Base-by-base conservation (phyloP, 2,797 vertebrate genomes). In the Sebastes steindachneri region DNA sequence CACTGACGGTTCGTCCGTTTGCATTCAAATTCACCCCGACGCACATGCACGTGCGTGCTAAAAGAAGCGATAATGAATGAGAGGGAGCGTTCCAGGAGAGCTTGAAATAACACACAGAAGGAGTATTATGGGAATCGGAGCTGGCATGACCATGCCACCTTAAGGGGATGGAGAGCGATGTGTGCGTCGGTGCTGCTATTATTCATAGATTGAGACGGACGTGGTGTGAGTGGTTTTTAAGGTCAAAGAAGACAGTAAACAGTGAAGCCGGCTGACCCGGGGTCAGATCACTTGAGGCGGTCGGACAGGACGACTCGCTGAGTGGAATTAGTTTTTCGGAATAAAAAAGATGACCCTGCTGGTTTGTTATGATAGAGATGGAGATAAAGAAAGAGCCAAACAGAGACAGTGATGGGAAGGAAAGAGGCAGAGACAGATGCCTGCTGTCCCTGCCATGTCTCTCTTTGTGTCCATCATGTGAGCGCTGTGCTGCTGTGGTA, bases 161-260 rank as follows among this genome's bases (percentile, higher is more conserved):
- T 26, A 9, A 75, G 90, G 88, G 77, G 68, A 71, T 9, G 57
- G 58, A 80, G 66, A 82, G 31, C 7, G 6, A 9, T 68, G 53
- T 25, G 65, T 53, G 63, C 64, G 72, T 65, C 3, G 35, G 62
- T 7, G 68, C 19, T 26, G 60, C 60, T 58, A 6, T 82, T 86
- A 65, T 82, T 88, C 74, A 77, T 35, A 69, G 63, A 76, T 37
- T 23, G 75, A 84, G 78, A 80, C 48, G 62, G 77, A 86, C 75
- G 5, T 28, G 85, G 82, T 87, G 85, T 7, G 79, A 86, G 79
- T 59, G 81, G 48, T 58, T 89, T 86, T 85, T 79, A 82, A 87
- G 87, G 92, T 92, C 88, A 91, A 70, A 89, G 68, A 69, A 72
- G 70, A 41, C 66, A 0, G 51, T 76, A 75, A 83, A 80, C 66